phyloP scores from a whole-genome alignment of 92 coral and sea anemone genomes.

The Actinostola sp. region DNA sequence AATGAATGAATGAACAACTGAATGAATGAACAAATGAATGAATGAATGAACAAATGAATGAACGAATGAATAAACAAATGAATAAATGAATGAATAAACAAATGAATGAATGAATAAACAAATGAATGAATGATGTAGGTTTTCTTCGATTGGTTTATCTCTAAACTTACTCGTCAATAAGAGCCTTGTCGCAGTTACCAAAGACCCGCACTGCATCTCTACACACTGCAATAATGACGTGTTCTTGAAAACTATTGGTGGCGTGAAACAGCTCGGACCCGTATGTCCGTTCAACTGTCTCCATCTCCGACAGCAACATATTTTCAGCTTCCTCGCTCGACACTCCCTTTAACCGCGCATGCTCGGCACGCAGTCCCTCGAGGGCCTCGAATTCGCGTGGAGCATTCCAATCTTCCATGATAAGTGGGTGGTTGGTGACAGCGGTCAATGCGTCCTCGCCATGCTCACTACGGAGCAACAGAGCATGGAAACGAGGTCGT shows the following conservation, averaged over 20 bases:
- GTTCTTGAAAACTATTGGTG: neutral
- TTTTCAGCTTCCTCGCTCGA: conserved; percentile 14
- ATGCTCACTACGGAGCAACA: conserved; percentile 47
- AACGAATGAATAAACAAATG: too few species aligned
- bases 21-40: too few species aligned
- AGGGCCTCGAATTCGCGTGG: conserved; percentile 22
- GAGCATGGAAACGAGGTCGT: conserved; percentile 65
- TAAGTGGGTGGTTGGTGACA: conserved; percentile 19
- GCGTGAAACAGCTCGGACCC: conserved; percentile 30
- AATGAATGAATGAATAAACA: too few species aligned
- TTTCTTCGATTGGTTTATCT: too few species aligned
- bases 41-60: too few species aligned
- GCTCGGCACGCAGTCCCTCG: conserved; percentile 29
- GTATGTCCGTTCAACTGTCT: conserved; percentile 13
- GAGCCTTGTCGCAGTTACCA: conserved; percentile 30
- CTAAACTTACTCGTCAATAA: conserved; percentile 39
- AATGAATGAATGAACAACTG: too few species aligned
- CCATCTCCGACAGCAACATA: conserved; percentile 24
- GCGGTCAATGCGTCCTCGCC: conserved; percentile 36
- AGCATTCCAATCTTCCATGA: conserved; percentile 21
- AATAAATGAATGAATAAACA: too few species aligned
- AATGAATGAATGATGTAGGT: neutral
- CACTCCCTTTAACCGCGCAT: conserved; percentile 44
- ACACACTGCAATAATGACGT: conserved; percentile 32
- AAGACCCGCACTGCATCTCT: conserved; percentile 39